These are phyloP conservation scores for Limonius californicus DNA, from an alignment of 1,140 invertebrate genomes.

Conservation along the genomic window DNA sequence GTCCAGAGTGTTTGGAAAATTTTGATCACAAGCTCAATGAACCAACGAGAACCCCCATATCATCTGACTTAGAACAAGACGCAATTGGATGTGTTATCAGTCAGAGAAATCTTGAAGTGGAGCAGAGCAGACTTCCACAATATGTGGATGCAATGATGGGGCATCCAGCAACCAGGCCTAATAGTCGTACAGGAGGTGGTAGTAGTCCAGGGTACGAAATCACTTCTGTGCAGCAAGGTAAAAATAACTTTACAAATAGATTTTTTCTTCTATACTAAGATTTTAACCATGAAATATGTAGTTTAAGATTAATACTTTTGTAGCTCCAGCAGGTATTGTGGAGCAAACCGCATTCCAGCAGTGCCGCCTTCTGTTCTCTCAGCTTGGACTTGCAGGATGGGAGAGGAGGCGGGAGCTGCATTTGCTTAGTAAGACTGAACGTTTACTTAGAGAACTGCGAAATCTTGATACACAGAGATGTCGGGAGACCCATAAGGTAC, in stretches of 20 bases:
- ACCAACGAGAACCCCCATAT: constrained; percentile 64
- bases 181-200: constrained; percentile 1
- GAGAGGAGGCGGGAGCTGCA: constrained; percentile 82
- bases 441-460: constrained; percentile 83
- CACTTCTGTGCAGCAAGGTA: constrained; percentile 21
- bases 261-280: too few species aligned
- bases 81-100: constrained; percentile 78
- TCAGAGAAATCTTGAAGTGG: constrained; percentile 73
- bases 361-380: constrained; percentile 83
- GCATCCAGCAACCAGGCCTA: constrained; percentile 36
- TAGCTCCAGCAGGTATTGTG: constrained; percentile 26
- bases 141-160: constrained; percentile 36
- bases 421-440: constrained; percentile 85
- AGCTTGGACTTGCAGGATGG: constrained; percentile 86
- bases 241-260: not conserved
- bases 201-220: constrained; percentile 16
- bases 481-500: constrained; percentile 95
- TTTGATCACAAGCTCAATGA: constrained; percentile 67
- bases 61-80: constrained; percentile 70
- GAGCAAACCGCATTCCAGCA: constrained; percentile 69
- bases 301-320: too few species aligned
- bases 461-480: constrained; percentile 90
- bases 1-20: constrained; percentile 81
- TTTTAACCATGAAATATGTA: not conserved
- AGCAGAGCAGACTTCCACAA: constrained; percentile 46